phyloP scores from a whole-genome alignment of 2,888 invertebrate genomes.

The Notodonta ziczac region DNA sequence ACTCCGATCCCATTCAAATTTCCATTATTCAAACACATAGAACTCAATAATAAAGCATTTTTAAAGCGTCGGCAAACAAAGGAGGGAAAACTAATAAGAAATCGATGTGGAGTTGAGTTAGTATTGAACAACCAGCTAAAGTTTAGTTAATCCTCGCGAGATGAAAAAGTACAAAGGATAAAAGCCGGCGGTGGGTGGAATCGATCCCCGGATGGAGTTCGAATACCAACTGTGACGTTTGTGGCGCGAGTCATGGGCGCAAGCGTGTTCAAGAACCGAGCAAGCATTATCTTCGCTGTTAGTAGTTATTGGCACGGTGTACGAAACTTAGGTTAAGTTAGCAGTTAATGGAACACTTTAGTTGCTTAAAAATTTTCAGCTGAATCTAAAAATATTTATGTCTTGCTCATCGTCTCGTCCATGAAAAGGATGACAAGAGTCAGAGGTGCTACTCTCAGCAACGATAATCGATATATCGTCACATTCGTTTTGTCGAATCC shows the following conservation, averaged over 20 bases:
- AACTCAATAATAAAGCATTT: slow-evolving; percentile 23
- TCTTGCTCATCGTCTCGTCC: too few relatives aligned
- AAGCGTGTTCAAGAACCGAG: slow-evolving; percentile 15
- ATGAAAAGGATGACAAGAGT: too few relatives aligned
- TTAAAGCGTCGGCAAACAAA: slow-evolving; percentile 46
- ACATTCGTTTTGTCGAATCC: too few relatives aligned
- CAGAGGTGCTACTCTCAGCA: too few relatives aligned
- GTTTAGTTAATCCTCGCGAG: slow-evolving; percentile 75
- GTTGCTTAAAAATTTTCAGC: too few relatives aligned
- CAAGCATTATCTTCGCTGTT: too few relatives aligned
- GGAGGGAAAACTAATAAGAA: slow-evolving; percentile 56
- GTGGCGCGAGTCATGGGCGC: slow-evolving; percentile 37
- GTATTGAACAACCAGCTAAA: slow-evolving; percentile 55
- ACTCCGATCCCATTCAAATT: not conserved
- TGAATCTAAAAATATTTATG: too few relatives aligned
- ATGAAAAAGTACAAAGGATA: slow-evolving; percentile 78
- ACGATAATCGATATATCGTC: too few relatives aligned
- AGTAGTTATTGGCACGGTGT: too few relatives aligned
- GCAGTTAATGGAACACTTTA: too few relatives aligned
- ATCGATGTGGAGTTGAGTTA: slow-evolving; percentile 51
- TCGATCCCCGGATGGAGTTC: slow-evolving; percentile 65
- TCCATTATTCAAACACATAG: slow-evolving; percentile 2
- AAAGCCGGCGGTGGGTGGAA: slow-evolving; percentile 62
- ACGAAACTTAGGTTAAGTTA: too few relatives aligned
- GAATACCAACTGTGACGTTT: slow-evolving; percentile 56